phyloP scores from a whole-genome alignment of 2,888 invertebrate genomes.

The Scaptomyza tumidula region DNA sequence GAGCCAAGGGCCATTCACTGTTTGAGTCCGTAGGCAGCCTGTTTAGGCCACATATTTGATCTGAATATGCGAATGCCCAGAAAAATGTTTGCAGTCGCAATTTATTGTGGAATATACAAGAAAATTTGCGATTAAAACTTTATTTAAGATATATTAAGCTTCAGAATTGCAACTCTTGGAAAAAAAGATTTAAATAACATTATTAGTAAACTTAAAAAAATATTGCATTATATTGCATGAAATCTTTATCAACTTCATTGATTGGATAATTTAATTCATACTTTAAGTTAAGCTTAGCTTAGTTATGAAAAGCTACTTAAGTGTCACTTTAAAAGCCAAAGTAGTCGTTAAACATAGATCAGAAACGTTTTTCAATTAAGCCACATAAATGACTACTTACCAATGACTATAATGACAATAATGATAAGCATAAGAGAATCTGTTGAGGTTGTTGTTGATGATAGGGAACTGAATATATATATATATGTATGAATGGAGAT shows the following conservation, averaged over 20 bases:
- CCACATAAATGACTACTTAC: background rate
- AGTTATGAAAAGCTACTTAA: background rate
- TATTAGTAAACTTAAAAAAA: too few relatives aligned
- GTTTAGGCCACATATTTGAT: background rate
- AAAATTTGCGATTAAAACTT: too few relatives aligned
- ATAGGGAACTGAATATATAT: background rate
- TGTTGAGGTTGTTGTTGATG: constrained; percentile 6
- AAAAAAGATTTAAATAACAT: too few relatives aligned
- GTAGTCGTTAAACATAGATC: background rate
- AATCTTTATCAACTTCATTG: background rate
- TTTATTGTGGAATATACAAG: too few relatives aligned
- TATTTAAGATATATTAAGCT: too few relatives aligned
- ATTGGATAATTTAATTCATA: too few relatives aligned
- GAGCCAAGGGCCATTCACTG: constrained; percentile 14
- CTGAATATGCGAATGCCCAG: background rate
- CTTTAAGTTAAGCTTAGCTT: too few relatives aligned
- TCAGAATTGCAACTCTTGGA: too few relatives aligned
- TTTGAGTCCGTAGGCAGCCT: constrained; percentile 12
- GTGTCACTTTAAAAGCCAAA: background rate
- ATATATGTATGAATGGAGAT: background rate
- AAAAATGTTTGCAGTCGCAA: background rate
- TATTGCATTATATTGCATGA: too few relatives aligned
- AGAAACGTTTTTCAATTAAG: constrained; percentile 2
- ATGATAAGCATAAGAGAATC: background rate
- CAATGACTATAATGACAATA: background rate